A percentile compares a stretch with the other conserved stretches of the same genome.
These are phyloP conservation scores for Sarotherodon lohbergeri DNA, from an alignment of 2,113 vertebrate species.

Conservation along the genomic window DNA sequence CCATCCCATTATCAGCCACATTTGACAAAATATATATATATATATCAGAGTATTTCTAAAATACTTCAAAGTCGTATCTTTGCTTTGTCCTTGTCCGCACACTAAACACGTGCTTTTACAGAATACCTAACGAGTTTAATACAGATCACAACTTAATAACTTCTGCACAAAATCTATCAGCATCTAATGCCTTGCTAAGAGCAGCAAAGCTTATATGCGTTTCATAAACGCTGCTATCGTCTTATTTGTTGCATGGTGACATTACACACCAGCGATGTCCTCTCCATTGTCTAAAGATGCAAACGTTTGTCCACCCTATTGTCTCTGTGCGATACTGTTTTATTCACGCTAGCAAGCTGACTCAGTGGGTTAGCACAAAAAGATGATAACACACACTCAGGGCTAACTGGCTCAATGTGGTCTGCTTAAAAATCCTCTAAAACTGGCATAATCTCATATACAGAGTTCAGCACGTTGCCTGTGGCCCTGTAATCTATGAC, in stretches of 20 bases:
- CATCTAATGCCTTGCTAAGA: background rate
- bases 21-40: background rate
- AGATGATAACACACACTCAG: background rate
- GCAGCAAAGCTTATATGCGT: background rate
- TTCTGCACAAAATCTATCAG: background rate
- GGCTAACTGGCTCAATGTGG: background rate
- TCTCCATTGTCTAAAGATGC: background rate
- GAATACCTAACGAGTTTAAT: accelerated
- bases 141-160: background rate
- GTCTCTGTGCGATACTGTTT: background rate
- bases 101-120: background rate
- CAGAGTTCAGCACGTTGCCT: background rate
- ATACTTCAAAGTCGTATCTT: background rate
- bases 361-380: background rate
- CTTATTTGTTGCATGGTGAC: background rate
- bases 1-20: background rate
- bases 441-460: accelerated
- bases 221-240: background rate
- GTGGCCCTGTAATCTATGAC: background rate
- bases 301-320: background rate
- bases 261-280: background rate
- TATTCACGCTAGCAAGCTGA: constrained; percentile 22
- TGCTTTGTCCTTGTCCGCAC: background rate
- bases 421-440: background rate
- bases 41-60: background rate